Evolutionary conservation across 2,888 invertebrate species (phyloP), one percentile per base, ranked within the genome.

Genomic region (Zaprionus bogoriensis): DNA sequence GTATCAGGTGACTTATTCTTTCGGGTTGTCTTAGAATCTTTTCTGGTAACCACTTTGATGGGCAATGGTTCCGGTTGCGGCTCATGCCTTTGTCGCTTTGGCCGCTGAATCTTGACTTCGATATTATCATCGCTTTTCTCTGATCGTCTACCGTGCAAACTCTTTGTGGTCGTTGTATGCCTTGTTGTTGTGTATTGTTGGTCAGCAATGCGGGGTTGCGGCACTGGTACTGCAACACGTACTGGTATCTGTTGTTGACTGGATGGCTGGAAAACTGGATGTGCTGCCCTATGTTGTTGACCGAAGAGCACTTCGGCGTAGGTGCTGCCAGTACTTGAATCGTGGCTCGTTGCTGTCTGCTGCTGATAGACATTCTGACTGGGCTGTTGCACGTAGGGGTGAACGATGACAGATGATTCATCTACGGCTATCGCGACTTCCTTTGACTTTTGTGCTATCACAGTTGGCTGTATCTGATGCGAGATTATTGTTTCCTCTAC

Each of bases 231-330:
- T 51, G 75, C 79, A 30, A 76, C 46, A 54, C 87, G 87, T 63
- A 82, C 76, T 77, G 84, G 74, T 27, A 75, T 65, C 32, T 23
- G 36, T 17, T 48, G 81, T 67, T 89, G 89, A 83, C 87, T 89
- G 92, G 93, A 93, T 93, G 93, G 92, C 93, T 93, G 93, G 90
- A 92, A 90, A 89, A 74, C 70, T 77, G 84, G 78, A 64, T 83
- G 61, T 36, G 82, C 72, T 36, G 82, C 72, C 67, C 67, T 77
- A 70, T 85, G 84, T 71, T 77, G 79, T 67, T 79, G 67, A 55
- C 90, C 90, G 77, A 90, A 90, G 32, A 90, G 80, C 61, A 90
- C 90, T 78, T 90, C 89, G 67, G 90, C 90, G 67, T 90, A 90
- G 41, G 90, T 90, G 50, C 86, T 82, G 48, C 88, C 89, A 65